Evolutionary conservation across 2,888 invertebrate genomes (phyloP).

Genomic region (Lasioglossum zephyrum): DNA sequence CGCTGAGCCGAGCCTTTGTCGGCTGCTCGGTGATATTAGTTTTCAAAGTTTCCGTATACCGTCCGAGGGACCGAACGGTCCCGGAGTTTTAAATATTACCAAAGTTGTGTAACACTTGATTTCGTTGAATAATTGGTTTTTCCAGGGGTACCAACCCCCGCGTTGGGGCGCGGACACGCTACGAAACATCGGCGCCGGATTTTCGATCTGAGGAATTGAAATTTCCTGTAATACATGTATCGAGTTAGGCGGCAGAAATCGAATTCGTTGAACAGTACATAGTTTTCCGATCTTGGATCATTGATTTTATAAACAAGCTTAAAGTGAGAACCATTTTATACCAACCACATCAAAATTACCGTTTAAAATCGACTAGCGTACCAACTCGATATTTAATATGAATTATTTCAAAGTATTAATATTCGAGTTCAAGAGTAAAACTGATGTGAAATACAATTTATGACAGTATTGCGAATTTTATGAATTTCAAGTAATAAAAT

Average conservation of each 20-base stretch:
- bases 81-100: constrained; percentile 55
- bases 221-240: background rate
- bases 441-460: background rate
- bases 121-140: constrained; percentile 49
- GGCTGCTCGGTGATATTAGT: constrained; percentile 46
- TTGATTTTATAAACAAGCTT: background rate
- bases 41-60: constrained; percentile 52
- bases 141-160: background rate
- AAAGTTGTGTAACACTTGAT: constrained; percentile 52
- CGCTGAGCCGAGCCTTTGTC: constrained; percentile 55
- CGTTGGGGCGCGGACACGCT: background rate
- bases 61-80: constrained; percentile 28
- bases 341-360: background rate
- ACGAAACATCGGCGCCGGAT: background rate
- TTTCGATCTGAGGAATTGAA: background rate
- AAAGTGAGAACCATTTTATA: background rate
- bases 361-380: background rate
- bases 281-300: background rate
- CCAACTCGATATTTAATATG: background rate
- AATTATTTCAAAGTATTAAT: background rate
- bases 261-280: background rate
- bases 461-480: background rate
- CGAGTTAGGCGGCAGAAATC: background rate
- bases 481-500: background rate
- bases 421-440: background rate